Evolutionary conservation across 2,888 invertebrate species (phyloP), one percentile per base, ranked within the genome.

Genomic region (Idaea aversata): DNA sequence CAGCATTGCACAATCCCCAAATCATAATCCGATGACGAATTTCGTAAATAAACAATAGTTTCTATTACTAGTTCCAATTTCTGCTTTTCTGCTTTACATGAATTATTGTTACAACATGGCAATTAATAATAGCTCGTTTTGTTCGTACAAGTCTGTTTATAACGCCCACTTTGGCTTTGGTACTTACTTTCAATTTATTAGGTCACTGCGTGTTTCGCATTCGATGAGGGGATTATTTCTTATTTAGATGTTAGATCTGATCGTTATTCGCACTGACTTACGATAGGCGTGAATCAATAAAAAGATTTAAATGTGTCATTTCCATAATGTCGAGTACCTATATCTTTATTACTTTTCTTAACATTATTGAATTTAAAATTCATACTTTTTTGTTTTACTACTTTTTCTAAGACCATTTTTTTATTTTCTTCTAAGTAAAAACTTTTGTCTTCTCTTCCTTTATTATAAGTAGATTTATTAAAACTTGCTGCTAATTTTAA

Each of bases 161-260:
- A 65, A 65, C 67, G 61, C 69, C 65, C 67, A 69, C 67, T 47
- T 47, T 47, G 13, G 13, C 47, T 47, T 13, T 47, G 13, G 59
- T 73, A 75, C 63, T 69, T 70, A 67, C 75, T 75, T 72, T 68
- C 66, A 66, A 79, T 79, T 78, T 82, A 83, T 82, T 85, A 76
- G 85, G 88, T 86, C 86, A 68, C 72, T 68, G 74, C 72, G 66
- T 76, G 75, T 73, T 70, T 70, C 65, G 77, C 82, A 83, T 79
- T 75, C 69, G 72, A 67, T 69, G 67, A 66, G 63, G 67, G 77
- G 83, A 87, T 85, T 84, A 82, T 73, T 67, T 72, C 47, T 61
- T 75, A 67, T 72, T 74, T 70, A 71, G 71, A 73, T 67, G 68
- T 69, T 61, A 63, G 69, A 70, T 73, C 70, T 64, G 67, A 67